A percentile compares a stretch with the other conserved stretches of the same genome.
phyloP scores from a whole-genome alignment of 1,140 invertebrate species.

The Periplaneta americana region DNA sequence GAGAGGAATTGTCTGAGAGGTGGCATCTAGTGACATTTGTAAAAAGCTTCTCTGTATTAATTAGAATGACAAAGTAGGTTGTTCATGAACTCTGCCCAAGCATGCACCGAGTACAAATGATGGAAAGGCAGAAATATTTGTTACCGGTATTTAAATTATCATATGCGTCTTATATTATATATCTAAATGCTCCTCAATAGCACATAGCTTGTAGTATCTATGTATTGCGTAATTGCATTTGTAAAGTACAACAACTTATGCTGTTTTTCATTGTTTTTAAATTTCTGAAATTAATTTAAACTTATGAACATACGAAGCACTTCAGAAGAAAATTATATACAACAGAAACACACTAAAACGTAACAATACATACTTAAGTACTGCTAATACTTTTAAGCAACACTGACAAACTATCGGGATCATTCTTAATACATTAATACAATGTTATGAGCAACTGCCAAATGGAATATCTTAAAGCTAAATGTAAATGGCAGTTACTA shows the following conservation, averaged over 20 bases:
- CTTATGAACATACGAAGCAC: not conserved
- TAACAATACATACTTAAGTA: too few species aligned
- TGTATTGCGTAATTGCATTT: not conserved
- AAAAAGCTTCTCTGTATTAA: too few species aligned
- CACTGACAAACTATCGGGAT: too few species aligned
- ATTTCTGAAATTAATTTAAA: not conserved
- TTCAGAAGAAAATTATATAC: not conserved
- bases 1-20: too few species aligned
- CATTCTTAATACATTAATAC: not conserved
- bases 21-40: too few species aligned
- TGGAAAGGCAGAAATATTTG: too few species aligned
- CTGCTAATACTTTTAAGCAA: not conserved
- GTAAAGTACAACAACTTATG: not conserved
- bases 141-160: too few species aligned
- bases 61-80: too few species aligned
- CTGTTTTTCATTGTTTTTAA: not conserved
- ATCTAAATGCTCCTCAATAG: not conserved
- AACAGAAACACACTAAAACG: not conserved
- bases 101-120: too few species aligned
- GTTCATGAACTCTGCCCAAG: too few species aligned
- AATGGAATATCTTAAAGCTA: not conserved
- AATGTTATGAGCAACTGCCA: not conserved
- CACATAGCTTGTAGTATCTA: not conserved
- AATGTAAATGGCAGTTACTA: not conserved
- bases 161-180: not conserved